phyloP scores from a whole-genome alignment of 2,113 vertebrate genomes.

The Phylloscopus whistleri region DNA sequence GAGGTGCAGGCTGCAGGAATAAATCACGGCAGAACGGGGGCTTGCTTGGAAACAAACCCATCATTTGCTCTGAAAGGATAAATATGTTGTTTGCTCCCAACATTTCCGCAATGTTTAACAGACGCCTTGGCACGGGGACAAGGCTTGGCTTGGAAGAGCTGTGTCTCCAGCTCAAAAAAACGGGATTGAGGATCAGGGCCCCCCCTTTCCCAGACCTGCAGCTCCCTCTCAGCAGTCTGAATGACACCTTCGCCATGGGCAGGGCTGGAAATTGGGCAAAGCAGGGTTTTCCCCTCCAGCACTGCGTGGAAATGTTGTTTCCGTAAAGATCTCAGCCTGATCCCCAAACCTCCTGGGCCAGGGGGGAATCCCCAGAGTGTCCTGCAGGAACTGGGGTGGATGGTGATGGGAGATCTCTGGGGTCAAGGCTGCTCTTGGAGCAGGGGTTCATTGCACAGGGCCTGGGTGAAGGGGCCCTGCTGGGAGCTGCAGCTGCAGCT shows the following conservation, averaged over 20 bases:
- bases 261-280: neutral
- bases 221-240: neutral
- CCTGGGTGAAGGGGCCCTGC: too few species aligned
- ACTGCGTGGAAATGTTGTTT: neutral
- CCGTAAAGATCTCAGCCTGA: neutral
- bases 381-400: too few species aligned
- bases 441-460: too few species aligned
- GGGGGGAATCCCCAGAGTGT: neutral
- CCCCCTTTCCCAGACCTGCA: neutral
- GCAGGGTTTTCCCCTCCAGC: neutral
- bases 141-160: neutral
- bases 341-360: neutral
- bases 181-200: neutral
- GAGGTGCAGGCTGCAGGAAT: slow-evolving; percentile 54
- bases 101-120: neutral
- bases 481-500: too few species aligned
- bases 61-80: slow-evolving; percentile 49
- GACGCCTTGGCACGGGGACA: neutral
- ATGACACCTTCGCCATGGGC: neutral
- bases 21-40: slow-evolving; percentile 62
- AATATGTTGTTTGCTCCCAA: slow-evolving; percentile 22
- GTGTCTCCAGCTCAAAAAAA: neutral
- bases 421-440: too few species aligned
- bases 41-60: slow-evolving; percentile 58
- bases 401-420: too few species aligned